phyloP scores from a whole-genome alignment of 2,113 vertebrate genomes.

The Penelope pileata region DNA sequence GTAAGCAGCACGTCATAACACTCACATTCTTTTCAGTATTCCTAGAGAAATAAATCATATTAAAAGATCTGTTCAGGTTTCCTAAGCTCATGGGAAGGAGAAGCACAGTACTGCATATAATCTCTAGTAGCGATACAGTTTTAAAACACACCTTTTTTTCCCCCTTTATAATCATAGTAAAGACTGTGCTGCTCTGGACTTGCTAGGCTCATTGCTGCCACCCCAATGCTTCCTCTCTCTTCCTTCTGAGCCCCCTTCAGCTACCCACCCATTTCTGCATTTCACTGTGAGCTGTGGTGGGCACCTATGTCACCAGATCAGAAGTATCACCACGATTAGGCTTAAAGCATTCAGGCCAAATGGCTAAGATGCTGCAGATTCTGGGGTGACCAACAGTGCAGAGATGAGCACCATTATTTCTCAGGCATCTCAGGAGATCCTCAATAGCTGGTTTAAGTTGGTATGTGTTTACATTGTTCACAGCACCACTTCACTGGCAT shows the following conservation, averaged over 20 bases:
- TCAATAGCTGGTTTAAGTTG: not conserved
- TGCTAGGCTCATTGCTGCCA: not conserved
- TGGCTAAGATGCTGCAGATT: not conserved
- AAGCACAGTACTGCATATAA: not conserved
- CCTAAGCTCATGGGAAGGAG: not conserved
- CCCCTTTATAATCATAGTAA: not conserved
- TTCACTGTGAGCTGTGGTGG: accelerated
- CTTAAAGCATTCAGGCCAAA: not conserved
- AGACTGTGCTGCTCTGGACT: too few species aligned
- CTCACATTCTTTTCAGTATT: not conserved
- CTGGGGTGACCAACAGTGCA: not conserved
- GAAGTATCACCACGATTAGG: not conserved
- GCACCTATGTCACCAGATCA: not conserved
- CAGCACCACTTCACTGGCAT: not conserved
- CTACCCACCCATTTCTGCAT: not conserved
- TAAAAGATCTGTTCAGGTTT: not conserved
- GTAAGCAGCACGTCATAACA: not conserved
- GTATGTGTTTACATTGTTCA: accelerated
- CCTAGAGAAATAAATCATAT: not conserved
- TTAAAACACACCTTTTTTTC: not conserved
- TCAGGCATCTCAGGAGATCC: not conserved
- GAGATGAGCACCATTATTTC: not conserved
- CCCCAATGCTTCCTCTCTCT: accelerated
- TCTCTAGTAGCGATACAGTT: not conserved
- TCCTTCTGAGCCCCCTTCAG: not conserved